These are phyloP conservation scores for Bufotes viridis DNA, from an alignment of 2,797 vertebrate species.

Conservation along the genomic window DNA sequence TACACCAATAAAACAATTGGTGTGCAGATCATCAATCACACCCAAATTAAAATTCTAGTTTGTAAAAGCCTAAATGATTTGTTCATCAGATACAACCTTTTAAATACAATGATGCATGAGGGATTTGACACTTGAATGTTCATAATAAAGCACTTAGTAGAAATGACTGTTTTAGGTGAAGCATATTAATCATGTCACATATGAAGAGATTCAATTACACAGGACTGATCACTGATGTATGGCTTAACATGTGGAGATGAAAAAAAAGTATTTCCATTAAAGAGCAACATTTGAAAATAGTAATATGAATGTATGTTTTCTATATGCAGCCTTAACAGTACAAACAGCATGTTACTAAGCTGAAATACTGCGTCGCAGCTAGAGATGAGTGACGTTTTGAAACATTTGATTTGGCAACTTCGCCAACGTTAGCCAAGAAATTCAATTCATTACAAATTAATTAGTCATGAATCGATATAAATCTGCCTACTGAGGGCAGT, in stretches of 20 bases:
- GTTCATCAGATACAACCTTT: constrained; percentile 1
- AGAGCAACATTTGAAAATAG: background rate
- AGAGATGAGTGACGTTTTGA: too few relatives aligned
- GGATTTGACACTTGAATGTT: background rate
- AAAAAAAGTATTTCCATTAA: background rate
- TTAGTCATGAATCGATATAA: too few relatives aligned
- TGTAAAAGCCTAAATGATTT: background rate
- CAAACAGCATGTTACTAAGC: too few relatives aligned
- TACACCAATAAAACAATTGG: background rate
- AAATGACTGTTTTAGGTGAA: background rate
- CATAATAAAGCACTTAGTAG: constrained; percentile 14
- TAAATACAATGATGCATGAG: constrained; percentile 4
- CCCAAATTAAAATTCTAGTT: background rate
- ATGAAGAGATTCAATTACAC: background rate
- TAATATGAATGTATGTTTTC: background rate
- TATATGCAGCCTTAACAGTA: background rate
- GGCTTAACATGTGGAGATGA: background rate
- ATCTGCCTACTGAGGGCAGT: too few relatives aligned
- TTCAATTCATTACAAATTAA: too few relatives aligned
- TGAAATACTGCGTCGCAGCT: too few relatives aligned
- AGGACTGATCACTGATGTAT: background rate
- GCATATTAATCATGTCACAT: constrained; percentile 13
- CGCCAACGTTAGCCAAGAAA: too few relatives aligned
- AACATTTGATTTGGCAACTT: too few relatives aligned
- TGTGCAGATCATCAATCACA: background rate